Evolutionary conservation across 2,113 vertebrate genomes (phyloP), one percentile per base, ranked within the genome.

Genomic region (Serinus canaria): DNA sequence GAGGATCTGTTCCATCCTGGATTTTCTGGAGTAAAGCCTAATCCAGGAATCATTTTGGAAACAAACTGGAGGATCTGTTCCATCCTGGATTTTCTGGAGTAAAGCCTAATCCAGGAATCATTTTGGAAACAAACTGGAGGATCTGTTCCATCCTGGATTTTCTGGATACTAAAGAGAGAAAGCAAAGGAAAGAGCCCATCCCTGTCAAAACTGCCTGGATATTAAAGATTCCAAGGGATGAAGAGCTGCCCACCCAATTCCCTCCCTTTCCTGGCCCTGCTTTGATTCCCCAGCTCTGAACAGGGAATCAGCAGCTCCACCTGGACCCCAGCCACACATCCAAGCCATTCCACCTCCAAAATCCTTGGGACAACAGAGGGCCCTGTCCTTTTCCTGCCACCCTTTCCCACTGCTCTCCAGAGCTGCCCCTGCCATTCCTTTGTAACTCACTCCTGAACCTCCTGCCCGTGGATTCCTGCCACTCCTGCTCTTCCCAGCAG

Each of bases 391-490:
- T 35, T n/a, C 43, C 74, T 39, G 63, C 24, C 43, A 7, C 0
- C 1, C 10, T 46, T 43, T 49, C n/a, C 47, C 53, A 28, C 41
- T 49, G 25, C 2, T 43, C 17, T 9, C 63, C 53, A 24, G 30
- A 56, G 27, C 24, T 3, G 23, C 6, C 24, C 14, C 46, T 20
- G 47, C 35, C 11, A 1, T 3, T 41, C n/a, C 59, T 62, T 52
- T 6, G 6, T 1, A 39, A 66, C 18, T 35, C 20, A 7, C 7
- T 17, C 56, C 37, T 49, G 13, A n/a, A 16, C 43, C 15, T 1
- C 3, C 7, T 22, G 13, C 0, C 28, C 25, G 5, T 1, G 14
- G 20, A 52, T 52, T n/a, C 31, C 63, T n/a, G 44, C 0, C 9
- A 24, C 10, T 28, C 56, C 62, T 6, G 35, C 25, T 41, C 13